phyloP scores from a whole-genome alignment of 2,113 vertebrate species.

The Cyanoliseus patagonus region DNA sequence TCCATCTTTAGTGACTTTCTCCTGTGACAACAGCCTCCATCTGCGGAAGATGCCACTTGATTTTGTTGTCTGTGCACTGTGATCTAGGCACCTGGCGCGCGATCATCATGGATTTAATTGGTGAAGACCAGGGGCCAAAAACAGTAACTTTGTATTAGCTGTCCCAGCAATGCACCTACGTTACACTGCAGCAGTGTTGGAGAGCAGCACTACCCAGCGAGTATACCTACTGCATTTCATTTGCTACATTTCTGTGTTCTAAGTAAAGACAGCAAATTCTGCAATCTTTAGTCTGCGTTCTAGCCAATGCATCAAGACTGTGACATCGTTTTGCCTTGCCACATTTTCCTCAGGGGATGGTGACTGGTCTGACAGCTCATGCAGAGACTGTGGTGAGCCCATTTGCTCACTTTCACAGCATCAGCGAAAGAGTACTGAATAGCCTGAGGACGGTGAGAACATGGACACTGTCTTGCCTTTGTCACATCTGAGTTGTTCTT shows the following conservation, averaged over 20 bases:
- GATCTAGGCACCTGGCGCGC: background rate
- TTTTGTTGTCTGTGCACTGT: background rate
- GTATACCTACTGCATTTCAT: background rate
- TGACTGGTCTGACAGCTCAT: background rate
- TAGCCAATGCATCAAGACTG: background rate
- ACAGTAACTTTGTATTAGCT: background rate
- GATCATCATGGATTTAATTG: background rate
- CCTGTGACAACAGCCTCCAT: slow-evolving; percentile 21
- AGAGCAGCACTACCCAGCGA: background rate
- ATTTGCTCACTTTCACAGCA: background rate
- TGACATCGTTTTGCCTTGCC: background rate
- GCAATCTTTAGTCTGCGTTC: background rate
- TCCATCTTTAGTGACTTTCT: slow-evolving; percentile 55
- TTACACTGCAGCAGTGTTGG: background rate
- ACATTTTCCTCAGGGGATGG: background rate
- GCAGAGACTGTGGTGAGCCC: background rate
- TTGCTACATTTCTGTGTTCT: background rate
- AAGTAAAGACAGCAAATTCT: background rate
- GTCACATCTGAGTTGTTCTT: background rate
- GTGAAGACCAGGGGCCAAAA: background rate
- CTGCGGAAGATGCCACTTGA: background rate
- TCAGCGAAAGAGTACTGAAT: background rate
- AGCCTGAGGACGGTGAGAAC: background rate
- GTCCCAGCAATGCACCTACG: background rate
- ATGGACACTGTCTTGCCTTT: background rate